Evolutionary conservation across 2,797 vertebrate genomes (phyloP).

Genomic region (Sebastes matsubarae): DNA sequence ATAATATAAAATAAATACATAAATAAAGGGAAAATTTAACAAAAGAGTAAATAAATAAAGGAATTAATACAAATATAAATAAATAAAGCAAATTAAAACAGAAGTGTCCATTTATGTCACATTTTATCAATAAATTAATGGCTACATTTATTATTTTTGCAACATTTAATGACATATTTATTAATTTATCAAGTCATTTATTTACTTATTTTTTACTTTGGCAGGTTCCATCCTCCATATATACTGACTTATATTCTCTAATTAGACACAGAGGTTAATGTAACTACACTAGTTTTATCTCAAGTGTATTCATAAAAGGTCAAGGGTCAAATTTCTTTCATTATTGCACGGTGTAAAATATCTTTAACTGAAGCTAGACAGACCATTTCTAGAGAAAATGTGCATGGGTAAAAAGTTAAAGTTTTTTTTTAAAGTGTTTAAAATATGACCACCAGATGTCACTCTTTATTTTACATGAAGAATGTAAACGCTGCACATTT

Average conservation of each 20-base stretch:
- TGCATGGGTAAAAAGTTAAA: not conserved
- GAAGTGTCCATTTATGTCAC: no score
- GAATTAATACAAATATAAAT: no score
- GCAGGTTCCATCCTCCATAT: no score
- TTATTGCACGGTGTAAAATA: not conserved
- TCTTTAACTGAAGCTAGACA: not conserved
- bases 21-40: no score
- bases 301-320: not conserved
- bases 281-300: not conserved
- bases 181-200: no score
- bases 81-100: no score
- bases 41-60: no score
- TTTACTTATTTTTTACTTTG: no score
- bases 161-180: no score
- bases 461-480: not conserved
- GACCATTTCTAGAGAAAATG: not conserved
- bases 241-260: not conserved
- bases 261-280: not conserved
- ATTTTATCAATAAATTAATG: no score
- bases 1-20: no score
- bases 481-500: conserved; percentile 24
- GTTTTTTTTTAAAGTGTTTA: not conserved
- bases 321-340: not conserved
- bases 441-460: conserved; percentile 50
- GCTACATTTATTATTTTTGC: no score